Evolutionary conservation across 1,140 invertebrate species (phyloP), one percentile per base, ranked within the genome.

Genomic region (Danaus plexippus): DNA sequence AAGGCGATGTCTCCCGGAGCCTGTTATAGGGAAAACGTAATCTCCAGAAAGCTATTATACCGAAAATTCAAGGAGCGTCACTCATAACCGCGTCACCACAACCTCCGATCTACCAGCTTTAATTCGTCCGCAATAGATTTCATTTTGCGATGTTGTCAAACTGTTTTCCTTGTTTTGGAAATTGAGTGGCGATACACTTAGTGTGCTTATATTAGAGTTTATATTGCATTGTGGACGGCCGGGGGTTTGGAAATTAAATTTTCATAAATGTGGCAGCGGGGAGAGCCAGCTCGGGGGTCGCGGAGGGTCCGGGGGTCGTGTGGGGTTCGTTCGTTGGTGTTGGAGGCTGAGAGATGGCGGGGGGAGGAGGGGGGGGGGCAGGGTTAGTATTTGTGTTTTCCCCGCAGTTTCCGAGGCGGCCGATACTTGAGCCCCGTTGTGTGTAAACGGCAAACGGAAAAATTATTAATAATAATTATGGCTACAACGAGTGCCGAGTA

Each of bases 401-500:
- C 71, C 71, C 66, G 69, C 67, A 70, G 67, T 70, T 74, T 73
- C 69, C 68, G 77, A 76, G 70, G 76, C 71, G 53, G 42, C 58
- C 58, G 71, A 68, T 67, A 75, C 77, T 77, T 69, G 72, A 76
- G 71, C 59, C 48, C 57, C 63, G 65, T 69, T 71, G 75, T 69
- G 67, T 71, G 70, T 63, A 67, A 54, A 64, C 64, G 60, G 66
- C 69, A 67, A 69, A 73, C 67, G 69, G 74, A 75, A 79, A 75
- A 79, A 81, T 74, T 80, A 80, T 80, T 81, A 77, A 74, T 81
- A 77, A 82, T 84, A 75, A 83, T 79, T 75, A 79, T 66, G 70
- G 61, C 60, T 71, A 32, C 22, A 32, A 6, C 64, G 70, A 72
- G 67, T 67, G 51, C 59, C 48, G 56, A 67, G 70, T 69, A 75